Evolutionary conservation across 2,113 vertebrate species (phyloP), one percentile per base, ranked within the genome.

Genomic region (Mesocricetus auratus): DNA sequence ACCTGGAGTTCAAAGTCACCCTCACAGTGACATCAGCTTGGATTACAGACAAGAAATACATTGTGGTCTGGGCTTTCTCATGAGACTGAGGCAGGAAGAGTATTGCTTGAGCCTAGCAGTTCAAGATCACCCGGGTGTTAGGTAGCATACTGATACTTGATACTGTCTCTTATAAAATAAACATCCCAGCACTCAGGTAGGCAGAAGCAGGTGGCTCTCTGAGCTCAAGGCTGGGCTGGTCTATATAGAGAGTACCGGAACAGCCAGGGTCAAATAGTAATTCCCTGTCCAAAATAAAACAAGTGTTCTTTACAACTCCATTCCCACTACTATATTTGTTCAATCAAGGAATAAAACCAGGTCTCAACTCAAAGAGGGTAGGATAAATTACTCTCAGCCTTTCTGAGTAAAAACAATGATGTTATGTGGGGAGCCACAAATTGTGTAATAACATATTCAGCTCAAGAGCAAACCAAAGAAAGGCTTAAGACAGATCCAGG

Each of bases 321-420:
- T 62, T 5, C 42, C 56, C 10, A 39, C 16, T 64, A 6, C 69
- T 85, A 74, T 73, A 19, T 17, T 53, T 92, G 69, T 66, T 64
- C 36, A 78, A 50, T 33, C 69, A 71, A 90, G 29, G 73, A 88
- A 90, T 42, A 45, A 90, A 86, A 79, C 2, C 77, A 79, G 74
- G 26, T 89, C 39, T 15, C 77, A 87, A 36, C 13, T 16, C 86
- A n/a, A 75, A 42, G 45, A 60, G 85, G 24, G 89, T 36, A 29
- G 8, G 39, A 71, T 71, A 12, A 64, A 74, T 83, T 90, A 86
- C 96, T 97, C 94, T 90, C 5, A 36, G 19, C 62, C 36, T 45
- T 47, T 31, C 36, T 31, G 56, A 56, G 42, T 10, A 82, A 45
- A 79, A 36, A 21, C 9, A 88, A 91, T 75, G 90, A 64, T 15